phyloP scores from a whole-genome alignment of 2,888 invertebrate genomes.

The Buathra laborator region DNA sequence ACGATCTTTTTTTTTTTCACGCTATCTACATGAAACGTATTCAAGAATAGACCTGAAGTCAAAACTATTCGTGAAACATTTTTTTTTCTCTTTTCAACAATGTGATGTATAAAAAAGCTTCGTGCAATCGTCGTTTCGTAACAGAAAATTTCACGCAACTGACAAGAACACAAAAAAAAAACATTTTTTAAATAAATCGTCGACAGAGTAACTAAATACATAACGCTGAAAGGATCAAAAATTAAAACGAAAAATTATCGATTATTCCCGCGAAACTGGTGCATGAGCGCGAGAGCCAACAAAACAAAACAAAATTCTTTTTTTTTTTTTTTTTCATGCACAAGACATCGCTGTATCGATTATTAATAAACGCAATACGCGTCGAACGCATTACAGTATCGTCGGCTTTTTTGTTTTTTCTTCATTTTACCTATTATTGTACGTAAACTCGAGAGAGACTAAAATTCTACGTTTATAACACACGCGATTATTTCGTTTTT shows the following conservation, averaged over 20 bases:
- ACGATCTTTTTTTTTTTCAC: conserved; percentile 61
- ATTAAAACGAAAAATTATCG: not conserved
- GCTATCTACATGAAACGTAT: conserved; percentile 76
- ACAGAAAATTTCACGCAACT: not conserved
- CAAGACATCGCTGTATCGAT: not conserved
- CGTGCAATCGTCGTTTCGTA: conserved; percentile 4
- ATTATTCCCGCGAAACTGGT: not conserved
- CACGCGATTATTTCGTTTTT: conserved; percentile 9
- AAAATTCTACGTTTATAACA: conserved; percentile 24
- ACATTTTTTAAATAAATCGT: not conserved
- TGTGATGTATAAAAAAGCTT: conserved; percentile 21
- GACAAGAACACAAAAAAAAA: not conserved
- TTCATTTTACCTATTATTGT: not conserved
- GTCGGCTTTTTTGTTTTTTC: not conserved
- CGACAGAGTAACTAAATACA: not conserved
- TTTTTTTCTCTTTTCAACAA: conserved; percentile 4
- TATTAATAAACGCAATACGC: not conserved
- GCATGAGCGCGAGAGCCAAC: not conserved
- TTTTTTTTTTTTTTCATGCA: conserved; percentile 9
- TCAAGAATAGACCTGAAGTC: conserved; percentile 36
- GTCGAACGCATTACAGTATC: not conserved
- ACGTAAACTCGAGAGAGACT: conserved; percentile 31
- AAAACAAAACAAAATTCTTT: not conserved
- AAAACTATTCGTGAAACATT: conserved; percentile 7
- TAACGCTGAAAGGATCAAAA: not conserved